Evolutionary conservation across 2,797 vertebrate genomes (phyloP).

Genomic region (Columba guinea): DNA sequence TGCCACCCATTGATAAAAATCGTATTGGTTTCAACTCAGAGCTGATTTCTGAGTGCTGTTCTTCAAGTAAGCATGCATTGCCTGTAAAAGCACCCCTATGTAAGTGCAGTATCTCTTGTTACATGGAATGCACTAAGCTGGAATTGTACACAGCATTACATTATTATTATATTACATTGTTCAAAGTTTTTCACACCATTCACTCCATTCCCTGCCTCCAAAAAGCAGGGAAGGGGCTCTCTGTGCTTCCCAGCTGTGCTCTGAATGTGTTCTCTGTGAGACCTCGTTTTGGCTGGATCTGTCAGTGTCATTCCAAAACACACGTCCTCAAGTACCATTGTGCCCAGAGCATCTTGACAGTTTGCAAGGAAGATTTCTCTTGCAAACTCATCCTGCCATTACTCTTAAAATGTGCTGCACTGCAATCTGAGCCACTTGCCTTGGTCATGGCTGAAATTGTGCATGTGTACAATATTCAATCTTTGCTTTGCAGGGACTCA

Average conservation of each 20-base stretch:
- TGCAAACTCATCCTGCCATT: neutral
- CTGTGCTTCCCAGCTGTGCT: neutral
- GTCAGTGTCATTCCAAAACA: neutral
- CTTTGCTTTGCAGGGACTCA: neutral
- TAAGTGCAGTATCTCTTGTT: neutral
- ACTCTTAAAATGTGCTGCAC: neutral
- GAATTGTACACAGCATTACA: neutral
- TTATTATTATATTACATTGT: neutral
- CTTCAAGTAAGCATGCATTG: neutral
- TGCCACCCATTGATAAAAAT: neutral
- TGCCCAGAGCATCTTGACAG: neutral
- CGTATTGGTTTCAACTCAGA: neutral
- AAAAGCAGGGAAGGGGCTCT: neutral
- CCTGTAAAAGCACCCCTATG: neutral
- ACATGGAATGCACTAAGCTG: neutral
- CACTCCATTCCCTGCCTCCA: neutral
- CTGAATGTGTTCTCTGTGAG: neutral
- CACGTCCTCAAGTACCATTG: neutral
- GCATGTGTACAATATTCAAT: neutral
- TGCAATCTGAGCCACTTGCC: neutral
- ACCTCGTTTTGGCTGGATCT: neutral
- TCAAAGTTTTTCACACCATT: neutral
- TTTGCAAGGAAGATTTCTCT: neutral
- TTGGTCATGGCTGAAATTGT: neutral
- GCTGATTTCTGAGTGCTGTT: neutral